A percentile compares a stretch with the other conserved stretches of the same genome.
phyloP scores from a whole-genome alignment of 2,797 vertebrate species.

The Syndactyla subalaris region DNA sequence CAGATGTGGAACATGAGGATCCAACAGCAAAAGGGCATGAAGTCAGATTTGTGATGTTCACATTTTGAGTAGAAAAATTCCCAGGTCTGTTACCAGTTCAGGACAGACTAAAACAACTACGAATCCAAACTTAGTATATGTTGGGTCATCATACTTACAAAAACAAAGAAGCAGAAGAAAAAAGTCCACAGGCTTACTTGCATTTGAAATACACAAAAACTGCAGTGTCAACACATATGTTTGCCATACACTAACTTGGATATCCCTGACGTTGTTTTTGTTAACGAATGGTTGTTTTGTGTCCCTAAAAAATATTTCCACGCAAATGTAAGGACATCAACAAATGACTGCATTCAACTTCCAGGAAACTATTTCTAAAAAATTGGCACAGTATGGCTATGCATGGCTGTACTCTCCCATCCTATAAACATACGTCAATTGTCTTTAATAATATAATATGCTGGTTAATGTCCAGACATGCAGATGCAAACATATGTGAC shows the following conservation, averaged over 20 bases:
- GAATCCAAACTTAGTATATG: neutral
- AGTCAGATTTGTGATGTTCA: neutral
- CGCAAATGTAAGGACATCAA: neutral
- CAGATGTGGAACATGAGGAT: neutral
- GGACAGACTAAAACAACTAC: neutral
- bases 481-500: neutral
- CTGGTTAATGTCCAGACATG: neutral
- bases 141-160: neutral
- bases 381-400: neutral
- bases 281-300: neutral
- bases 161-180: neutral
- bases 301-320: neutral
- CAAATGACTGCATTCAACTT: neutral
- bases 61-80: neutral
- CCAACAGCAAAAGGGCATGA: neutral
- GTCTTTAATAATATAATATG: neutral
- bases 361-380: neutral
- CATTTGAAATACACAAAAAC: neutral
- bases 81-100: neutral
- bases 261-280: neutral
- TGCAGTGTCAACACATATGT: accelerated
- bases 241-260: neutral
- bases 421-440: accelerated
- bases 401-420: neutral
- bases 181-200: neutral